These are phyloP conservation scores for Pavo muticus DNA, from an alignment of 2,113 vertebrate genomes.

Conservation along the genomic window DNA sequence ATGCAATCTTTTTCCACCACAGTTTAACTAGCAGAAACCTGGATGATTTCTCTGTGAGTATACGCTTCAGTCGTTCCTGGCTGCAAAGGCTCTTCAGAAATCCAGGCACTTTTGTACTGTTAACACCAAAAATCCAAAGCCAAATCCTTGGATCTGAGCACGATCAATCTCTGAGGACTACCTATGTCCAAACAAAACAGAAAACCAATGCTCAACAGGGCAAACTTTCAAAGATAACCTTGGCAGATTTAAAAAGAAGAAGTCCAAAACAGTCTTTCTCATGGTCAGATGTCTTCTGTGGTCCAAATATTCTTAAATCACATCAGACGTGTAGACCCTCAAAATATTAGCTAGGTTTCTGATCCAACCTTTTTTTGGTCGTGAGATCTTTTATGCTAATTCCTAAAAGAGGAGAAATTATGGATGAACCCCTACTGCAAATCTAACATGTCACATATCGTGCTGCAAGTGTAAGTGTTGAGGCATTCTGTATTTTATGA, in stretches of 20 bases:
- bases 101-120: background rate
- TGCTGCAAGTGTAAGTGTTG: background rate
- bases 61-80: background rate
- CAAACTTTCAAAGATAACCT: background rate
- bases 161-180: background rate
- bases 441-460: background rate
- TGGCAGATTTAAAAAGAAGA: background rate
- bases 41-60: background rate
- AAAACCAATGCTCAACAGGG: background rate
- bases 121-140: background rate
- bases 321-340: background rate
- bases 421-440: background rate
- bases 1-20: background rate
- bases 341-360: background rate
- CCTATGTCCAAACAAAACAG: background rate
- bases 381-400: background rate
- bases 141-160: background rate
- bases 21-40: background rate
- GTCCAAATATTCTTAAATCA: background rate
- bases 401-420: background rate
- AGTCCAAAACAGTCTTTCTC: background rate
- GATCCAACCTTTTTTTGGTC: background rate
- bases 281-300: background rate
- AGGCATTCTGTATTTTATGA: background rate
- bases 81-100: background rate